A percentile compares a stretch with the other conserved stretches of the same genome.
phyloP scores from a whole-genome alignment of 2,888 invertebrate species.

The Trichopria drosophilae region DNA sequence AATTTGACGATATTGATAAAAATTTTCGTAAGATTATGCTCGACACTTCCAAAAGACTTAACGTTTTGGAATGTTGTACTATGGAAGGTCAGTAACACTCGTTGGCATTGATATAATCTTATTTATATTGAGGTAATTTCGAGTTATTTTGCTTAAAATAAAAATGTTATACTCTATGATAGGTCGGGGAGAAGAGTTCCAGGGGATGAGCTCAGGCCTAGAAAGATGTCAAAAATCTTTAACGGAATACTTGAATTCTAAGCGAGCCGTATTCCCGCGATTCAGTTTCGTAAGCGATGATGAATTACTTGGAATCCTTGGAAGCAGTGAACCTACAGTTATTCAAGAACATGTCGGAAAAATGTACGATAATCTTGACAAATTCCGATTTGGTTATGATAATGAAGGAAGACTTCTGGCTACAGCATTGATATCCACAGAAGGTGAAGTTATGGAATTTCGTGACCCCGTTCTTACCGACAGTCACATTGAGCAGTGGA shows the following conservation, averaged over 20 bases:
- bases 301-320: conserved; percentile 85
- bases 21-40: conserved; percentile 82
- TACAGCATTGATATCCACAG: conserved; percentile 83
- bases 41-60: conserved; percentile 78
- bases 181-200: conserved; percentile 77
- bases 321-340: conserved; percentile 79
- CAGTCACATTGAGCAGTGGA: conserved; percentile 90
- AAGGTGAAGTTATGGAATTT: conserved; percentile 87
- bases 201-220: conserved; percentile 72
- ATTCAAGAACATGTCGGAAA: conserved; percentile 94
- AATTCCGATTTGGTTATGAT: conserved; percentile 71
- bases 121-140: neutral
- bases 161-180: neutral
- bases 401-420: conserved; percentile 70
- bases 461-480: conserved; percentile 70
- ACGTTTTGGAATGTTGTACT: conserved; percentile 79
- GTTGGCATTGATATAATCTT: neutral
- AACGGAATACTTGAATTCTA: conserved; percentile 86
- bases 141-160: neutral
- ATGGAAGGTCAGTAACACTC: conserved; percentile 54
- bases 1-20: conserved; percentile 87
- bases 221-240: conserved; percentile 91
- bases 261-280: conserved; percentile 83
- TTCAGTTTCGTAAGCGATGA: conserved; percentile 95
- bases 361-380: conserved; percentile 91